Conservation (phyloP, 1,140 invertebrate species). For the Euwallacea similis region DNA sequence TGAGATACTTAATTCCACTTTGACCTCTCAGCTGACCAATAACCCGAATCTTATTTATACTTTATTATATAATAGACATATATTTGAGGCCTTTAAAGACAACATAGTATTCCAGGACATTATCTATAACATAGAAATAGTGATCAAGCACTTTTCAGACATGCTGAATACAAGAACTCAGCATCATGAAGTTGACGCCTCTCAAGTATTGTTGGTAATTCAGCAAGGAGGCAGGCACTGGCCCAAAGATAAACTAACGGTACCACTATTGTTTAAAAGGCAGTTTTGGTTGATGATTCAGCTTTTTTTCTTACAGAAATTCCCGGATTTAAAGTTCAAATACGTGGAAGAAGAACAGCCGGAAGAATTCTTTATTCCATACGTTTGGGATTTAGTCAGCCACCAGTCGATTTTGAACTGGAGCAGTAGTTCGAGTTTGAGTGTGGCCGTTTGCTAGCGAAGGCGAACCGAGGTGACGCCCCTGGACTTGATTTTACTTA, state of each 20-base stretch:
- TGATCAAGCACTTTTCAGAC: constrained; percentile 58
- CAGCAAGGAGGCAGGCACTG: constrained; percentile 85
- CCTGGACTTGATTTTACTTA: too few relatives aligned
- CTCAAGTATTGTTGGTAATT: constrained; percentile 83
- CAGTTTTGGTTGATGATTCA: neutral
- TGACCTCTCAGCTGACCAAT: constrained; percentile 82
- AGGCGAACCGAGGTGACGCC: too few relatives aligned
- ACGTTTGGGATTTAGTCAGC: constrained; percentile 93
- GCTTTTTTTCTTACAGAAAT: constrained; percentile 73
- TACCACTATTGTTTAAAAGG: constrained; percentile 54
- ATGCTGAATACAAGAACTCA: constrained; percentile 48
- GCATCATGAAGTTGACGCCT: constrained; percentile 71
- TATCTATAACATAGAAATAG: constrained; percentile 94
- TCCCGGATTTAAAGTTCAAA: constrained; percentile 97
- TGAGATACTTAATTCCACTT: constrained; percentile 93
- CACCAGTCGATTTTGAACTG: constrained; percentile 81
- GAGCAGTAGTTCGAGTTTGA: constrained; percentile 53
- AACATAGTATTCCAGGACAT: constrained; percentile 94
- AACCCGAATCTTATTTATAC: constrained; percentile 97
- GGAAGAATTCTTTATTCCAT: constrained; percentile 99
- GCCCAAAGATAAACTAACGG: constrained; percentile 88
- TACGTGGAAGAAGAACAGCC: constrained; percentile 99
- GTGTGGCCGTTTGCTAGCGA: constrained; percentile 45
- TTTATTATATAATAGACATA: constrained; percentile 88
- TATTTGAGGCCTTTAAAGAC: constrained; percentile 84